phyloP scores from a whole-genome alignment of 2,888 invertebrate genomes.

The Acronicta leporina region DNA sequence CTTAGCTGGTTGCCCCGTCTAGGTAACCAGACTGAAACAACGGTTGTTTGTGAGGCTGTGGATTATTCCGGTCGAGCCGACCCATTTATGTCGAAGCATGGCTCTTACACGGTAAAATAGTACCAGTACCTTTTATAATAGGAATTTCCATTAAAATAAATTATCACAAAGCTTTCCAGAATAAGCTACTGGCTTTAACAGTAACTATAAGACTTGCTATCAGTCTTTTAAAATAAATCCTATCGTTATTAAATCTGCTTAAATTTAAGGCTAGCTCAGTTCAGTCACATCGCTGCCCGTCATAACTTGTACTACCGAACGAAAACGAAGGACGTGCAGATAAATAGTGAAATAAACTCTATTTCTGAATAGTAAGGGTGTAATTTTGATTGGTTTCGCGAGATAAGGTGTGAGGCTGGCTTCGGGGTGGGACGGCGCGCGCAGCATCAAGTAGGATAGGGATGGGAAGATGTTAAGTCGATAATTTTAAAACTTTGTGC shows the following conservation, averaged over 20 bases:
- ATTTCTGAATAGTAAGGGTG: slow-evolving; percentile 52
- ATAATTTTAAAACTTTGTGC: slow-evolving; percentile 20
- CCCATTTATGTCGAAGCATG: no score
- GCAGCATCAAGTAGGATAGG: slow-evolving; percentile 73
- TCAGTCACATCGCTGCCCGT: slow-evolving; percentile 57
- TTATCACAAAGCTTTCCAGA: no score
- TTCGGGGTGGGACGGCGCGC: slow-evolving; percentile 75
- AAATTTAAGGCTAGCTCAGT: slow-evolving; percentile 17
- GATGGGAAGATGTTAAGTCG: slow-evolving; percentile 57
- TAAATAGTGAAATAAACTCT: slow-evolving; percentile 44
- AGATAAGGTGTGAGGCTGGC: slow-evolving; percentile 75
- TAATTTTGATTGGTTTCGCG: slow-evolving; percentile 56
- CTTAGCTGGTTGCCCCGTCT: no score
- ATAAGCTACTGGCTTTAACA: no score
- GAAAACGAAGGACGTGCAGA: slow-evolving; percentile 48
- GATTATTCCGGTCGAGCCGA: no score
- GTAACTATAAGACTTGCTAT: slow-evolving; percentile 28
- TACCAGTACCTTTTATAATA: no score
- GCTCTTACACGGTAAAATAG: no score
- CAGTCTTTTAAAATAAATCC: neutral
- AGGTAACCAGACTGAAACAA: no score
- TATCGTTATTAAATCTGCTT: neutral
- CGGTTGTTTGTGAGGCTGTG: no score
- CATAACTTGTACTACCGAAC: slow-evolving; percentile 65
- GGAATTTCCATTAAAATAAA: no score